These are phyloP conservation scores for Serilophus lunatus DNA, from an alignment of 2,113 vertebrate species.

Conservation along the genomic window DNA sequence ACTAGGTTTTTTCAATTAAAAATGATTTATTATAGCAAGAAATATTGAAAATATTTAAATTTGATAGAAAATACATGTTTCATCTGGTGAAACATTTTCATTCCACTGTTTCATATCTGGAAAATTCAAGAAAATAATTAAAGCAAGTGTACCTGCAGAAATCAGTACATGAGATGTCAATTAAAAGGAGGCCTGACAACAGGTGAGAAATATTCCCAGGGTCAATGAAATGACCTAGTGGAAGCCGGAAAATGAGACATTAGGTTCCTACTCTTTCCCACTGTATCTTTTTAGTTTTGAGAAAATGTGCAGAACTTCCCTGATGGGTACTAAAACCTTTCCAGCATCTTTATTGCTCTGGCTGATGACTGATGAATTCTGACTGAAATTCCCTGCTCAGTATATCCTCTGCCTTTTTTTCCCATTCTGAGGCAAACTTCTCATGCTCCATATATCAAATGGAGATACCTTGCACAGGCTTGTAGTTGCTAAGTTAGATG, in stretches of 20 bases:
- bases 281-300: not conserved
- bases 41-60: not conserved
- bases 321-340: not conserved
- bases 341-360: not conserved
- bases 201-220: not conserved
- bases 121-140: not conserved
- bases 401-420: not conserved
- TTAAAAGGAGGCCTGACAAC: not conserved
- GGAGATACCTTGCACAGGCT: not conserved
- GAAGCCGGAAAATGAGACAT: not conserved
- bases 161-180: not conserved
- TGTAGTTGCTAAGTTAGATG: not conserved
- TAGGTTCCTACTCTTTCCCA: not conserved
- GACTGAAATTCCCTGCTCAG: not conserved
- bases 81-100: not conserved
- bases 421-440: not conserved
- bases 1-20: not conserved
- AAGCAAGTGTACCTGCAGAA: not conserved
- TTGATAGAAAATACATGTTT: not conserved
- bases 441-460: accelerated
- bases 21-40: not conserved
- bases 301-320: not conserved
- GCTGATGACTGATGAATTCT: not conserved
- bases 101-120: not conserved
- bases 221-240: not conserved